A percentile compares a stretch with the other conserved stretches of the same genome.
Evolutionary conservation across 1,140 invertebrate species (phyloP).

Genomic region (Mya arenaria): DNA sequence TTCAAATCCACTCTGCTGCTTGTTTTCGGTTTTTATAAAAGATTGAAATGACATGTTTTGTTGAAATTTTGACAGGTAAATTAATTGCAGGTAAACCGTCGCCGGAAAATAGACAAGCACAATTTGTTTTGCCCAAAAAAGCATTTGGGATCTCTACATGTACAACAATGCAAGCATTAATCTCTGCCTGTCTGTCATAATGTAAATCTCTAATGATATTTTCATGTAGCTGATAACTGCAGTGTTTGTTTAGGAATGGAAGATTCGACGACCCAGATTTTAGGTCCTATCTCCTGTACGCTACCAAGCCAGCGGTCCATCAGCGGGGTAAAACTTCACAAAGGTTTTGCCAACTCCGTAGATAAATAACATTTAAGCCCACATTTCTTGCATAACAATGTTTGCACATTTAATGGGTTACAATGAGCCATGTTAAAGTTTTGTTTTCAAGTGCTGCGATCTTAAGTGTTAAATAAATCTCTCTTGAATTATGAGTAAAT

Average conservation of each 20-base stretch:
- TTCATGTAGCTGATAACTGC: conserved; percentile 28
- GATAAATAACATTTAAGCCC: conserved; percentile 39
- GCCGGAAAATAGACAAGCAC: too few species aligned
- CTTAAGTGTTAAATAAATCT: conserved; percentile 21
- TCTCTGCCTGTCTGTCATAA: conserved; percentile 31
- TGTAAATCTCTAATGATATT: conserved; percentile 28
- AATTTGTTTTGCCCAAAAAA: too few species aligned
- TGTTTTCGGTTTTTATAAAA: too few species aligned
- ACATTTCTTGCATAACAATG: conserved; percentile 46
- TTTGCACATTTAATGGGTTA: conserved; percentile 41
- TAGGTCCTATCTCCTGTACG: background rate
- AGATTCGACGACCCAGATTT: conserved; percentile 30
- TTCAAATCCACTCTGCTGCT: too few species aligned
- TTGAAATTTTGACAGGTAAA: too few species aligned
- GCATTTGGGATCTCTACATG: too few species aligned
- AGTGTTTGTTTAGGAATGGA: conserved; percentile 40
- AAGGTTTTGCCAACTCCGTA: conserved; percentile 20
- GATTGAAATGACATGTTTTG: too few species aligned
- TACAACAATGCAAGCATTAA: too few species aligned
- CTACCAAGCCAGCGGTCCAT: background rate
- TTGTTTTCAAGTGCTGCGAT: conserved; percentile 4
- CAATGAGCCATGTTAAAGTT: conserved; percentile 27
- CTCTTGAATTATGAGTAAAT: conserved; percentile 37
- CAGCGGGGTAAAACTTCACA: conserved; percentile 11
- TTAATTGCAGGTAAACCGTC: too few species aligned